Base-by-base conservation (phyloP, 2,797 vertebrate genomes). In the Pangasius djambal region DNA sequence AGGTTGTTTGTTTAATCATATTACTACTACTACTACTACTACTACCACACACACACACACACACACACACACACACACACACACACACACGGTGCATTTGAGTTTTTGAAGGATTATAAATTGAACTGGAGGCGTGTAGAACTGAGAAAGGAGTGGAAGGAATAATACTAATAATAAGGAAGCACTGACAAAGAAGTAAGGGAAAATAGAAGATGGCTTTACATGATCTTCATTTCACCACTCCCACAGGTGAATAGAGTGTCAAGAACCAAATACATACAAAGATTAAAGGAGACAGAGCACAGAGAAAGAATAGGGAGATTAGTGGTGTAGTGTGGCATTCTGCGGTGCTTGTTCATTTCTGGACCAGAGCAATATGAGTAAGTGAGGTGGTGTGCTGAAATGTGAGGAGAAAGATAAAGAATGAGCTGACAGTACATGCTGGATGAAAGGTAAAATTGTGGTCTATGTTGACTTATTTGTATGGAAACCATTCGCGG, bases 271-370 rank as follows among this genome's bases (percentile, higher is more conserved):
- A 85, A 65, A 85, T 44, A 74, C 69, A 84, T 84, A 59, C 55
- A 65, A 84, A 77, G 57, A 77, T 88, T 55, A 75, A 74, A 10
- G 61, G 50, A 40, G 48, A 44, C 37, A n/a, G 83, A 34, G 22
- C n/a, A 37, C 4, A 59, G 79, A 61, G 74, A 61, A 52, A 81
- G 88, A 88, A 85, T 15, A 55, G 63, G 25, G 16, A 55, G 85
- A 86, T 86, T 86, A 86, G 52, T 59, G 84, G 84, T 89, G 88
- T 81, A 79, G 74, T 44, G 75, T 81, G 52, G 83, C 83, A 57
- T 85, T 77, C 9, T 85, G 37, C 59, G 25, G 25, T 48, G 63
- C 83, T 59, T 52, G 13, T 86, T 89, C 50, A 50, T 52, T 59
- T 86, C 81, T 37, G 84, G 69, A 34, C 72, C 37, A 6, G 13